Base-by-base conservation (phyloP, 2,888 invertebrate species). In the Spodoptera picta region DNA sequence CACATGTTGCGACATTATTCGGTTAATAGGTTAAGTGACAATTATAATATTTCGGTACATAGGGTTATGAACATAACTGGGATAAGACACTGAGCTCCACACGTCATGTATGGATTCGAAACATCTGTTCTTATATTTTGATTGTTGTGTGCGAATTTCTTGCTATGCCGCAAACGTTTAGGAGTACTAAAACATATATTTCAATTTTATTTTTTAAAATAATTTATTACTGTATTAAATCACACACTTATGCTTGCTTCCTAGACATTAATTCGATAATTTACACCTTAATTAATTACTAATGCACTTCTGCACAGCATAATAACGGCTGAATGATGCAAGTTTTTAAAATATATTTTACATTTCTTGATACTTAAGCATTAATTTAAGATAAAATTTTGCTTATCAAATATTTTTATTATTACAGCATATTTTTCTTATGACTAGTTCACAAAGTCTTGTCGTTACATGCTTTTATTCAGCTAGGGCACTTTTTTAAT, bases 21-120 rank as follows among this genome's bases (percentile, higher is more conserved):
- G 81, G 83, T 88, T 87, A 87, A 84, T 91, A 87, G 92, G 91
- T 91, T 90, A 92, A 92, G 85, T 91, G 89, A 81, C 87, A 87
- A 89, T 92, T 90, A 90, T 80, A 76, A 77, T 83, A 85, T 87
- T 84, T 75, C 73, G 79, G 68, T 75, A 76, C 56, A 56, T 69
- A 71, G 63, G 67, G 67, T 61, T 63, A 43, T 60, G 24, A 56
- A 44, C 49, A 41, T 53, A 43, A 49, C 50, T 62, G 48, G 51
- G 60, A 61, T 76, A 60, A 57, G 23, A 42, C 50, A 48, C 53
- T 53, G 41, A 41, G 56, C 57, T 57, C n/a, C 14, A 54, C 42
- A 48, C 43, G 14, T 46, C 7, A 23, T 45, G 44, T 50, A 51
- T 45, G 14, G 44, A 36, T 59, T 51, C n/a, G 36, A 31, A n/a